These are phyloP conservation scores for Drosophila tristis DNA, from an alignment of 1,140 invertebrate species.

Conservation along the genomic window DNA sequence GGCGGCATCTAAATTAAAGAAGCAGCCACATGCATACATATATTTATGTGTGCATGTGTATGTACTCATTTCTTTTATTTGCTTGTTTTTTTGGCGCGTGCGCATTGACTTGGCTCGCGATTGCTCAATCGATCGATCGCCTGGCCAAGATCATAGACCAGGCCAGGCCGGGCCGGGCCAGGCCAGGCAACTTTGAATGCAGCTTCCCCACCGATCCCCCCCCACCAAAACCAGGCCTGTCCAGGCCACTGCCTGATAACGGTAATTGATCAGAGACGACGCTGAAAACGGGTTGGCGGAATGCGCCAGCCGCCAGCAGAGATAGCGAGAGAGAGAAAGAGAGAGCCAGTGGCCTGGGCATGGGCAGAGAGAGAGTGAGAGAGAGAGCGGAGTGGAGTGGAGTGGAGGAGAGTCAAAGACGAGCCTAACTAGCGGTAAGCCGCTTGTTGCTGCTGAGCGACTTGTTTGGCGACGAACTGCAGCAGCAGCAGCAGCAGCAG, in stretches of 20 bases:
- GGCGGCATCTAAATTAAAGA: constrained; percentile 12
- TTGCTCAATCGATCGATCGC: constrained; percentile 57
- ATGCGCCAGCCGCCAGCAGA: constrained; percentile 47
- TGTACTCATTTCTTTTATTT: constrained; percentile 5
- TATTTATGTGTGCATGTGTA: constrained; percentile 1
- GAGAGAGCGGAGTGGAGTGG: constrained; percentile 9
- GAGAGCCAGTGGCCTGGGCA: constrained; percentile 1
- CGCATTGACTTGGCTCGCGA: constrained; percentile 46
- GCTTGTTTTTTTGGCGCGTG: constrained; percentile 58
- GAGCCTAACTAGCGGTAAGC: constrained; percentile 63
- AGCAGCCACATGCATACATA: not conserved
- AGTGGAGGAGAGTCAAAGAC: not conserved
- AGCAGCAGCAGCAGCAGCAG: not conserved
- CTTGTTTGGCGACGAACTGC: constrained; percentile 71
- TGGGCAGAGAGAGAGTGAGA: not conserved
- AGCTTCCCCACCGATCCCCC: constrained; percentile 2
- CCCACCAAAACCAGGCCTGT: constrained; percentile 25
- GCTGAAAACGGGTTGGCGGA: constrained; percentile 72
- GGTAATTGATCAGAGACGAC: constrained; percentile 60
- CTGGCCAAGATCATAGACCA: constrained; percentile 34
- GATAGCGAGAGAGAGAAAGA: not conserved
- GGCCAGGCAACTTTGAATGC: constrained; percentile 5
- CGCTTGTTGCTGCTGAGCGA: constrained; percentile 41
- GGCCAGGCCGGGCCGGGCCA: constrained; percentile 19
- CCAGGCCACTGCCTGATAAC: constrained; percentile 63